Base-by-base conservation (phyloP, 2,797 vertebrate genomes). In the Phyllotis vaccarum region DNA sequence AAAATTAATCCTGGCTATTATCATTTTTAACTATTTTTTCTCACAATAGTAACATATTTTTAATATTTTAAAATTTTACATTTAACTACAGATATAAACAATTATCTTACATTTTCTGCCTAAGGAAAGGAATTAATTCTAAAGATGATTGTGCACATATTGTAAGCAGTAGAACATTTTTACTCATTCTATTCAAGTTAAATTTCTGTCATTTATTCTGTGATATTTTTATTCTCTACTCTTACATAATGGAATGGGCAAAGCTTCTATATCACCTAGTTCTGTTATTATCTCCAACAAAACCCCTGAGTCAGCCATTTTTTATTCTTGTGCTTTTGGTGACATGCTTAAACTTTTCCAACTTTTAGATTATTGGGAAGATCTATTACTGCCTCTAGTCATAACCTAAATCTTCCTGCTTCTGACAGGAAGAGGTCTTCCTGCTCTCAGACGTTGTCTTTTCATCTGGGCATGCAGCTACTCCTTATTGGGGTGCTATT, bases 331-430 rank as follows among this genome's bases (percentile, higher is more conserved):
- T 49, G 54, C 17, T 93, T 90, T 90, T 83, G 89, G 86, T 92
- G 76, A 92, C 79, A 80, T 43, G 1, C n/a, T 95, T 96, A 79
- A 95, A 95, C 85, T 97, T 97, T 92, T 75, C 90, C 22, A 95
- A 90, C 81, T 90, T 43, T 89, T 76, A 64, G 79, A 37, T 56
- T 88, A 24, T 52, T 43, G 29, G 10, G 58, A 93, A 95, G 14
- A 19, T 49, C 85, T 95, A 79, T 93, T 92, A 89, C 93, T 96
- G 95, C 97, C 97, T 96, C 40, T 95, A 92, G 93, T 94, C 43
- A 97, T 96, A 96, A 97, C 52, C 64, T 96, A 94, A 96, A 95
- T 97, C 68, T 68, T 90, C 49, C 75, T 91, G 10, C 37, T 96
- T 46, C 56, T 93, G 97, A 96, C 97, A 97, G 64, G 37, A 21